Base-by-base conservation (phyloP, 2,797 vertebrate genomes). In the Gouania willdenowi region DNA sequence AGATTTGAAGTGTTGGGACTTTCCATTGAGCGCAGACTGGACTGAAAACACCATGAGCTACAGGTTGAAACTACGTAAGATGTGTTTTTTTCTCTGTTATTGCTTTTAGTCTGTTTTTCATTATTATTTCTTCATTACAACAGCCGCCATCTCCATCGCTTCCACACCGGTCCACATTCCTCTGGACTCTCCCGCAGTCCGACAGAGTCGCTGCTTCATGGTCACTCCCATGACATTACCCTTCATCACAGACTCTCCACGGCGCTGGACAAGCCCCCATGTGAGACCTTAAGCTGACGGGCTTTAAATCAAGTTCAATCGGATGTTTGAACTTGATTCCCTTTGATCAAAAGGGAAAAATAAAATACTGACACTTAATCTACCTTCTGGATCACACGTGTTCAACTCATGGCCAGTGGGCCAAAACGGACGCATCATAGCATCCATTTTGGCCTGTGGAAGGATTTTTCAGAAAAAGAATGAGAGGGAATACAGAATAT, bases 41-140 rank as follows among this genome's bases (percentile, higher is more conserved):
- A 28, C 9, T 21, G 25, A 37, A 61, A 1, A 27, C 18, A 5
- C 45, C 16, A 18, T 35, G 10, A 27, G 20, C 1, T 0, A 41
- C 30, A 59, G 38, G 33, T 87, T 87, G 79, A 84, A 35, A 77
- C 66, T 82, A 32, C 77, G 77, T 87, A 71, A 84, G 82, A 17
- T 46, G 28, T 4, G 0, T 24, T 42, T n/a, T 16, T 1, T 45
- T 6, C 0, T 3, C 19, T 2, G 46, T 36, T 41, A 1, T 24
- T 26, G 1, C n/a, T 5, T 20, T 47, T 18, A 23, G 28, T 17
- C 20, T 9, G 17, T 9, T 1, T 43, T 5, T 8, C 18, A 18
- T 33, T 19, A 52, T 41, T 59, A 3, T 31, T 3, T 40, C 52
- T 26, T 29, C 12, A 10, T 36, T 12, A 48, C 43, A 16, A 31